These are phyloP conservation scores for Drosophila borealis DNA, from an alignment of 2,888 invertebrate species.

Conservation along the genomic window DNA sequence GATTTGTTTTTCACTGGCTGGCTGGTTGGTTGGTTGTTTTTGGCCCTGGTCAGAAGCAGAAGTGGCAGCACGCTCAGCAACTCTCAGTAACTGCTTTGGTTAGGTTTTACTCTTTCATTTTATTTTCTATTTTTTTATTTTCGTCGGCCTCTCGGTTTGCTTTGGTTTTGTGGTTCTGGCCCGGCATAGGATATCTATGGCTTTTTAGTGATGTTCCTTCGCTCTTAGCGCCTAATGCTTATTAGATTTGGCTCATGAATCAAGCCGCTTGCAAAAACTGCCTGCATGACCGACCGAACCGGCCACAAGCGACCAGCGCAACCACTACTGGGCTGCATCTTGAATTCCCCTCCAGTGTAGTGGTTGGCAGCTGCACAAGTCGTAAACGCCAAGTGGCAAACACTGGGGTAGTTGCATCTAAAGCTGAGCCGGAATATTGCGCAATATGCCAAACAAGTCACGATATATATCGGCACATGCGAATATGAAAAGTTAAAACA, in stretches of 20 bases:
- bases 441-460: constrained; percentile 65
- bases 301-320: background rate
- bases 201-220: constrained; percentile 48
- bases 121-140: constrained; percentile 26
- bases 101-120: constrained; percentile 24
- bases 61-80: constrained; percentile 56
- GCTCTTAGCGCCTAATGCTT: constrained; percentile 68
- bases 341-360: constrained; percentile 22
- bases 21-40: constrained; percentile 30
- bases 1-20: constrained; percentile 75
- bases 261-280: constrained; percentile 60
- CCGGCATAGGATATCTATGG: constrained; percentile 38
- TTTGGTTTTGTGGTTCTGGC: constrained; percentile 48
- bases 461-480: constrained; percentile 40
- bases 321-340: constrained; percentile 21
- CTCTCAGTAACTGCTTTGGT: constrained; percentile 70
- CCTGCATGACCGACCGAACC: constrained; percentile 20
- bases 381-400: constrained; percentile 32
- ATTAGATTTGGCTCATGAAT: constrained; percentile 78
- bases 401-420: constrained; percentile 31
- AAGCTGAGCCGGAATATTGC: constrained; percentile 31
- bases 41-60: constrained; percentile 64
- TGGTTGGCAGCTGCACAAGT: constrained; percentile 40
- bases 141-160: constrained; percentile 47
- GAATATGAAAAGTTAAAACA: constrained; percentile 46